These are phyloP conservation scores for Bos indicus DNA, from an alignment of 2,113 vertebrate genomes.

Conservation along the genomic window DNA sequence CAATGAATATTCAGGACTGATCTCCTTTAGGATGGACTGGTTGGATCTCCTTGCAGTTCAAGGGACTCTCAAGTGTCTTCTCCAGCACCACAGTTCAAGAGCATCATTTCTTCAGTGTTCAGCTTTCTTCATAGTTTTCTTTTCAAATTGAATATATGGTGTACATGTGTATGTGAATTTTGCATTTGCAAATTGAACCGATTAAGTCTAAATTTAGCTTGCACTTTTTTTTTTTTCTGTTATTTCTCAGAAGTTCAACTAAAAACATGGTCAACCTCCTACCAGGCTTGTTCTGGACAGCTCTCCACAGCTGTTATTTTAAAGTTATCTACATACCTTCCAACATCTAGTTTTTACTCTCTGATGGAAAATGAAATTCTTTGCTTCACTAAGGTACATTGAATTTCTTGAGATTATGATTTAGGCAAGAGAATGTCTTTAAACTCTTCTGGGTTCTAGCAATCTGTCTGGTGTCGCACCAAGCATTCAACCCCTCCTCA, in stretches of 20 bases:
- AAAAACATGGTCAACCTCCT: background rate
- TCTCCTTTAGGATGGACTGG: background rate
- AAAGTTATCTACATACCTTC: background rate
- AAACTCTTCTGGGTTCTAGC: background rate
- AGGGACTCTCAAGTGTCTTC: background rate
- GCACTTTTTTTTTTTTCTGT: background rate
- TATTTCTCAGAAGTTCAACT: background rate
- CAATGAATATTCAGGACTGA: background rate
- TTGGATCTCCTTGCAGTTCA: background rate
- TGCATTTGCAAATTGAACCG: background rate
- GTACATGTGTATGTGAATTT: background rate
- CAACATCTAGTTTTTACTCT: background rate
- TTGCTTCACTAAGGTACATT: background rate
- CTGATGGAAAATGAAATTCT: background rate
- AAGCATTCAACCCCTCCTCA: background rate
- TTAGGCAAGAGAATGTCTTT: background rate
- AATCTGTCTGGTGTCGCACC: background rate
- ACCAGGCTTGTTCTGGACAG: background rate
- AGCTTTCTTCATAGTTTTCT: background rate
- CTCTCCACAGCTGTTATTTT: background rate
- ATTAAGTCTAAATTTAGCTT: background rate
- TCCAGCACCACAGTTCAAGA: background rate
- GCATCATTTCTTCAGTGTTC: accelerated
- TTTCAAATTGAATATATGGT: background rate
- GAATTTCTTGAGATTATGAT: background rate